Percentiles rank a stretch among this genome's conserved stretches.
Evolutionary conservation across 2,888 invertebrate genomes (phyloP).

Genomic region (Pardosa pseudoannulata): DNA sequence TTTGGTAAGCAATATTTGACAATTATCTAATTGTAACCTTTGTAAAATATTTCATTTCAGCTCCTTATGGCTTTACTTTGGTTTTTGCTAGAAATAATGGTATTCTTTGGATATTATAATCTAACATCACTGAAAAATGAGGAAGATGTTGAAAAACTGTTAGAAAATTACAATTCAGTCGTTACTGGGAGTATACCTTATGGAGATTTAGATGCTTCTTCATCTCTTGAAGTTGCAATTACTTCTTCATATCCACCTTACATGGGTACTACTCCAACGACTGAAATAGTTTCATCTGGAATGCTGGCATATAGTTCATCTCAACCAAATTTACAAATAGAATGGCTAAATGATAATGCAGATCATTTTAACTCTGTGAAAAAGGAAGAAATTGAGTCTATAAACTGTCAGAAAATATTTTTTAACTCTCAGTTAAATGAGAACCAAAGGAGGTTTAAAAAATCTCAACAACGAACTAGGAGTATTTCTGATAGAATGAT

Average conservation of each 20-base stretch:
- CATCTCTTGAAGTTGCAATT: constrained; percentile 49
- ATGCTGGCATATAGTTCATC: constrained; percentile 33
- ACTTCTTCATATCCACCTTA: constrained; percentile 61
- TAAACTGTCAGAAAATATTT: constrained; percentile 42
- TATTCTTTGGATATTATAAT: constrained; percentile 52
- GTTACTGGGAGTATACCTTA: constrained; percentile 58
- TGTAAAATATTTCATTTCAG: constrained; percentile 70
- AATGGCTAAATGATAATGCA: constrained; percentile 42
- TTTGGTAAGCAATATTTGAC: too few species aligned
- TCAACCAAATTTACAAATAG: constrained; percentile 55
- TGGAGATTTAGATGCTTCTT: constrained; percentile 43
- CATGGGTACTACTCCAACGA: constrained; percentile 11
- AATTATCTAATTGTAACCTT: too few species aligned
- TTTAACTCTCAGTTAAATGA: background rate
- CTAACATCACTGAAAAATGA: constrained; percentile 47
- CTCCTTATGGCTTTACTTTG: constrained; percentile 79
- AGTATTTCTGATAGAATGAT: constrained; percentile 65
- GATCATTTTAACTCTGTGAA: constrained; percentile 20
- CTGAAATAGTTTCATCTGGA: constrained; percentile 17
- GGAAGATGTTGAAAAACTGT: constrained; percentile 62
- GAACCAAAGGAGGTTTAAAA: constrained; percentile 20
- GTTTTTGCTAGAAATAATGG: constrained; percentile 73
- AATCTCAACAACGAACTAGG: background rate
- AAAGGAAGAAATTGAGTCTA: constrained; percentile 57
- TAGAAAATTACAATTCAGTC: constrained; percentile 48